Base-by-base conservation (phyloP, 1,140 invertebrate genomes). In the Chymomyza costata region DNA sequence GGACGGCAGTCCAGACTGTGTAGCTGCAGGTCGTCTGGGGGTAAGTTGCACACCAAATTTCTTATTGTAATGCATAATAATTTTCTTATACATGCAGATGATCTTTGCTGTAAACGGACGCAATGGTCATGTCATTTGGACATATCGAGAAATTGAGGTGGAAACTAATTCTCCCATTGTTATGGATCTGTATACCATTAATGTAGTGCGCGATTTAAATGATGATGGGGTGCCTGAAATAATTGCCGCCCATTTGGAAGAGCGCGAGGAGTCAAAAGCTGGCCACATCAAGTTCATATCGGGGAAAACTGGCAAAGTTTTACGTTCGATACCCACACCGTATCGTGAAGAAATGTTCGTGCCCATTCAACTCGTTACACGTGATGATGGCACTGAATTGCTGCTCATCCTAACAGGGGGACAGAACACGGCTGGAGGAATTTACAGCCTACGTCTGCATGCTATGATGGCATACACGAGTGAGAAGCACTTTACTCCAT, bases 1-100 rank as follows among this genome's bases (percentile, higher is more conserved):
- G 8, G 94, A 96, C 86, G 88, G 88, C 7, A 83, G 90, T 17
- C 88, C 88, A 15, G 94, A 95, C 81, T 95, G 94, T 82, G 80
- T 95, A 14, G 89, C 89, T 32, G 90, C 90, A 7, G 94, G 94
- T 14, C 87, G 90, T 53, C 88, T 90, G 57, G 92, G 92, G 51
- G 93, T 94, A 86, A 87, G 86, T 21, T 11, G 8, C 6, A 15
- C 13, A 3, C 16, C 10, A 10, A 13, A 15, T n/a, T 1, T 5
- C 2, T 7, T 37, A 11, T 6, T 0, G 0, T 8, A 18, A 5
- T 41, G 1, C 0, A 15, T n/a, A n/a, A n/a, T n/a, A n/a, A n/a
- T 21, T 8, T 14, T 18, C 13, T n/a, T 14, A 1, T 30, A n/a
- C 2, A 16, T 1, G 3, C 64, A 92, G 91, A 87, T 90, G 13